These are phyloP conservation scores for Mixornis gularis DNA, from an alignment of 2,113 vertebrate genomes.

Conservation along the genomic window DNA sequence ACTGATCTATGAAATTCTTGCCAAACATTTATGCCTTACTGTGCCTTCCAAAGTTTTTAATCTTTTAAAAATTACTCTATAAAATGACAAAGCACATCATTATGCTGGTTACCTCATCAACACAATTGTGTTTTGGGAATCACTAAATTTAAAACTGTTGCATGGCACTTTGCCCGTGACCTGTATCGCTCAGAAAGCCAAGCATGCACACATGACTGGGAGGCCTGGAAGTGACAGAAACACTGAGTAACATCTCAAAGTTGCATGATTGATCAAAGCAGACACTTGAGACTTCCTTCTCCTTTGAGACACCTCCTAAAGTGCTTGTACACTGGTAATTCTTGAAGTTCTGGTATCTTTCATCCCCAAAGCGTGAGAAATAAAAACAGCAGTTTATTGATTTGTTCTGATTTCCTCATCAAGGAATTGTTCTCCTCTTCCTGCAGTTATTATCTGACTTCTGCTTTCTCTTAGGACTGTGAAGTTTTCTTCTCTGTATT, in stretches of 20 bases:
- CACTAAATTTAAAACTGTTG: constrained; percentile 17
- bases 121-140: constrained; percentile 17
- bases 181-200: not conserved
- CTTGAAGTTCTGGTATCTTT: not conserved
- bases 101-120: constrained; percentile 18
- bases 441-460: not conserved
- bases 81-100: constrained; percentile 7
- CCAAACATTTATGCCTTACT: constrained; percentile 1
- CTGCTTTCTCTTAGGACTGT: not conserved
- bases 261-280: not conserved
- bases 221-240: not conserved
- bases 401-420: not conserved
- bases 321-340: not conserved
- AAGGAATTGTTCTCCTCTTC: not conserved
- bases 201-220: not conserved
- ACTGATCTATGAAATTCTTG: not conserved
- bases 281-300: not conserved
- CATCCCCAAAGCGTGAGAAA: not conserved
- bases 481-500: not conserved
- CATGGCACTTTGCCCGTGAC: constrained; percentile 16
- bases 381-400: not conserved
- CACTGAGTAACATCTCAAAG: not conserved
- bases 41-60: constrained; percentile 1
- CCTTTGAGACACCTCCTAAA: not conserved
- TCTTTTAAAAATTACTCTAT: not conserved